Conservation (phyloP, 30 jellyfish, hydroid and myxozoan genomes). For the Turritopsis rubra region DNA sequence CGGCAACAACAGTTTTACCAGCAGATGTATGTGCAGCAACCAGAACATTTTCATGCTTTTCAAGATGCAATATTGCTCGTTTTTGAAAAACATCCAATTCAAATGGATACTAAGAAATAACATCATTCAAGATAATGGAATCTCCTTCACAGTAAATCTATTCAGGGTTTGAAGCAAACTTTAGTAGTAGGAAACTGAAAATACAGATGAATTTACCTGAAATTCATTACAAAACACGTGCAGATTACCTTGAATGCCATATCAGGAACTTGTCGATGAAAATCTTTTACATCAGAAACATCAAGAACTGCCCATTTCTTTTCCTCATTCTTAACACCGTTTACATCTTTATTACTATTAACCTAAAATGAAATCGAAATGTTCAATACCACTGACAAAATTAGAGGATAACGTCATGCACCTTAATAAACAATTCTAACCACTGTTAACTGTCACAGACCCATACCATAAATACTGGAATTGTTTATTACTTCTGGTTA, state of each 20-base stretch:
- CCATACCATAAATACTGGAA: no score
- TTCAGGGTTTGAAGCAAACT: no score
- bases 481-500: no score
- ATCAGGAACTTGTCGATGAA: constrained; percentile 87
- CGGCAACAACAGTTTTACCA: constrained; percentile 99
- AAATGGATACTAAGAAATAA: constrained; percentile 72
- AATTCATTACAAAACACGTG: not conserved
- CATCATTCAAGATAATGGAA: no score
- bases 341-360: constrained; percentile 14
- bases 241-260: constrained; percentile 87
- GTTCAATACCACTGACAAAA: no score
- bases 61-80: constrained; percentile 93
- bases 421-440: no score
- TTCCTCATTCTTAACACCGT: constrained; percentile 33
- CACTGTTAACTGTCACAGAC: no score
- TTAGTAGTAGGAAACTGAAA: no score
- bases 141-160: no score
- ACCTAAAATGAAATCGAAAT: constrained; percentile 22
- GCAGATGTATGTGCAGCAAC: constrained; percentile 99
- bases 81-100: constrained; percentile 94
- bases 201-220: no score
- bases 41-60: constrained; percentile 84
- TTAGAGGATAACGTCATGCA: no score
- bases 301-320: constrained; percentile 66
- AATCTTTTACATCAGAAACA: constrained; percentile 62